Base-by-base conservation (phyloP, 53 echinoderm and acorn worm species). In the Zoroaster sp. region DNA sequence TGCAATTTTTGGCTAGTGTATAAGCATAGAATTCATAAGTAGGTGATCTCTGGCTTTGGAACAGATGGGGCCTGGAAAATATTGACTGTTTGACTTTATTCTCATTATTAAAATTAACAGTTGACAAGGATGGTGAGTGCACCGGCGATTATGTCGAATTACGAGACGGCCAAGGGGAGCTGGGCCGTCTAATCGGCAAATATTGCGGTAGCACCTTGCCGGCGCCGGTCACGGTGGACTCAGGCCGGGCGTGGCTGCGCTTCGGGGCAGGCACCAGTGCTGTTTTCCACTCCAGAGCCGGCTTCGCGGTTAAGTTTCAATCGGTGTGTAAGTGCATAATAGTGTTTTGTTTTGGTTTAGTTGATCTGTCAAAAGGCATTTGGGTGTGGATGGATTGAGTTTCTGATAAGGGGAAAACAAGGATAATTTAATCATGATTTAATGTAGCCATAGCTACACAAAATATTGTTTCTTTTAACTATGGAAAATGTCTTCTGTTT, bases 301-400 rank as follows among this genome's bases (percentile, higher is more conserved):
- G 96, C 5, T 94, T 96, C 72, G 68, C 88, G 35, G 90, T 88
- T 33, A 46, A 91, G 88, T 96, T 92, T 78, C 68, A 96, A 87
- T 93, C 94, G 93, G 96, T 94, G 93, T 91, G 96, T 96, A 94
- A 93, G 94, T 96, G 92, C 75, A 40, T n/a, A n/a, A n/a, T 44
- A 41, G 14, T 41, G 72, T 7, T 51, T 45, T 66, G 30, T 35
- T 28, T 72, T 49, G 54, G 67, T 0, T 10, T 11, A 0, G n/a
- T 70, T 13, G 17, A 17, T 13, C 32, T 25, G 11, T 75, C 31
- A 17, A 17, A 41, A 43, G 10, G 3, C 2, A 1, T 15, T 75
- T 15, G 14, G 1, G 5, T 9, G 1, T 32, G 70, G 37, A 69
- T 69, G 43, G 15, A 38, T 35, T 73, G 33, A 73, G 3, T 73